Base-by-base conservation (phyloP, 2,888 invertebrate genomes). In the Nesidiocoris tenuis region DNA sequence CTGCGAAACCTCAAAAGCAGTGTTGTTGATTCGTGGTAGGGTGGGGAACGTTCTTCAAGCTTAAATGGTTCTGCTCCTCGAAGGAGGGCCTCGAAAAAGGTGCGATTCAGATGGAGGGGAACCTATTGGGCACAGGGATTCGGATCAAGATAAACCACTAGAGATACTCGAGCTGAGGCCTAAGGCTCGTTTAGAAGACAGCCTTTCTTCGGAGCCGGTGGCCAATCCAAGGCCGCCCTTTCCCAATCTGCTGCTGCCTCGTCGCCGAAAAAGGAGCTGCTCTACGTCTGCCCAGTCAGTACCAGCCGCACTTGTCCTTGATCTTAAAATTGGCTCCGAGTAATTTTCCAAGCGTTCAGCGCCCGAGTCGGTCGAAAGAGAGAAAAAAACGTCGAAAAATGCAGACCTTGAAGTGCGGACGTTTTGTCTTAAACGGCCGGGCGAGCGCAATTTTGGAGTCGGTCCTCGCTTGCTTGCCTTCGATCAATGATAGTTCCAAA, bases 141-240 rank as follows among this genome's bases (percentile, higher is more conserved):
- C 72, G 72, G 72, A 72, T 72, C 72, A 72, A 72, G 72, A 72
- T 63, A 72, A 72, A 72, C 72, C 72, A 72, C 72, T 72, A 39
- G 63, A 19, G 16, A n/a, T n/a, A n/a, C n/a, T n/a, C n/a, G n/a
- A n/a, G n/a, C n/a, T n/a, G n/a, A 57, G 72, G 39, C 61, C 61
- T 21, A 39, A 39, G 39, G 72, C 61, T 61, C 72, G 39, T 72
- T 61, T 23, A 61, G 72, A 72, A 72, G 72, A 72, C 72, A 72
- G 72, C 72, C 72, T 72, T 72, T 72, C 72, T 72, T 72, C 39
- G 61, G 61, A 61, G 39, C 72, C 72, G 39, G 39, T 39, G 39
- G 39, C 39, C 39, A 39, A 39, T 54, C 59, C 72, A 72, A 72
- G 72, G 72, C 61, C 72, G 61, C 61, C 72, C 72, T 72, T 72